phyloP scores from a whole-genome alignment of 2,797 vertebrate genomes.

The Lithobates sylvaticus region DNA sequence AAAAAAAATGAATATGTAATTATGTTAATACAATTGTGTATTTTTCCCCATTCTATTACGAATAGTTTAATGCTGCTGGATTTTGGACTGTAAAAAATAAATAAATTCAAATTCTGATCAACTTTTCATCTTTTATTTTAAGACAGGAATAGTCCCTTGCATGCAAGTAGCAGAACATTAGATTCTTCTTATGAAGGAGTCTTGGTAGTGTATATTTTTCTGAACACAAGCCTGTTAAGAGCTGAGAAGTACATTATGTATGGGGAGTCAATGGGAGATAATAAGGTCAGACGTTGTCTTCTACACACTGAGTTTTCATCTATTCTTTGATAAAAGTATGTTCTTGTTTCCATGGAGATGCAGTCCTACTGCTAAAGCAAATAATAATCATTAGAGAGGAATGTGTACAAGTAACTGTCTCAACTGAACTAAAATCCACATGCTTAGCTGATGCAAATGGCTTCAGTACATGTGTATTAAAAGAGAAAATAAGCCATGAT shows the following conservation, averaged over 20 bases:
- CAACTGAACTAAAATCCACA: slow-evolving; percentile 19
- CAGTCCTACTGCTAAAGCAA: slow-evolving; percentile 19
- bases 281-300: not conserved
- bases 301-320: not conserved
- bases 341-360: slow-evolving; percentile 50
- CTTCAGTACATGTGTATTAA: not conserved
- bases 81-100: too few relatives aligned
- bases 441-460: slow-evolving; percentile 15
- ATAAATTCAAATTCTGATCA: too few relatives aligned
- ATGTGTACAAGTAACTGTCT: slow-evolving; percentile 8
- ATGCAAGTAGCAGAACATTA: too few relatives aligned
- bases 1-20: too few relatives aligned
- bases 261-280: slow-evolving; percentile 14
- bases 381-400: slow-evolving; percentile 41
- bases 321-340: slow-evolving; percentile 32
- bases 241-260: slow-evolving; percentile 36
- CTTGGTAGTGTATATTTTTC: too few relatives aligned
- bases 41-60: too few relatives aligned
- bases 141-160: too few relatives aligned
- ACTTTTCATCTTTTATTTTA: too few relatives aligned
- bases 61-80: too few relatives aligned
- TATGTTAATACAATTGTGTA: too few relatives aligned
- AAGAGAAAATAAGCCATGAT: not conserved
- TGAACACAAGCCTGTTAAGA: too few relatives aligned
- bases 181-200: too few relatives aligned